Percentiles rank a stretch among this genome's conserved stretches.
Evolutionary conservation across 2,113 vertebrate species (phyloP).

Genomic region (Sminthopsis crassicaudata): DNA sequence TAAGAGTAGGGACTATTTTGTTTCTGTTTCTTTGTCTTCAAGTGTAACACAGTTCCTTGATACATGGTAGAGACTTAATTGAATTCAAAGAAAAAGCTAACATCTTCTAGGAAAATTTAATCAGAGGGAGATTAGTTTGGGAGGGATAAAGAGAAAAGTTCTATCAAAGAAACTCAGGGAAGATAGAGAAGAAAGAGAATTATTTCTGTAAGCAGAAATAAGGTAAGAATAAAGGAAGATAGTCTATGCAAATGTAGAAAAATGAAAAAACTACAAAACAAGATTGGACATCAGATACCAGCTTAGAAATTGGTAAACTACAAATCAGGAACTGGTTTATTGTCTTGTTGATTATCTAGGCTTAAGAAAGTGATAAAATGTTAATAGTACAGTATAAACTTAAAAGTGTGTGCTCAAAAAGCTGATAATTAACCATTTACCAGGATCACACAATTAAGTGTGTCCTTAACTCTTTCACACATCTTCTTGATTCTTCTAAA

Average conservation of each 20-base stretch:
- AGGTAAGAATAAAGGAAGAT: background rate
- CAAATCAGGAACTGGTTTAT: background rate
- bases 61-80: background rate
- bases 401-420: too few species aligned
- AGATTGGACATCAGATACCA: background rate
- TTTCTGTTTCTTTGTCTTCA: background rate
- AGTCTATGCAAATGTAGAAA: background rate
- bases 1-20: background rate
- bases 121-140: background rate
- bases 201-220: background rate
- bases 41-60: background rate
- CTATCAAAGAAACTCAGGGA: background rate
- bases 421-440: too few species aligned
- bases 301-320: background rate
- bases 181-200: background rate
- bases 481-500: too few species aligned
- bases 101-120: background rate
- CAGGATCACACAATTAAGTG: too few species aligned
- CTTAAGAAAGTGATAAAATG: too few species aligned
- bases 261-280: background rate
- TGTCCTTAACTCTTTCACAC: too few species aligned
- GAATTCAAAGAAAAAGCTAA: background rate
- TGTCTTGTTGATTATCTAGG: too few species aligned
- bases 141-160: background rate
- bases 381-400: too few species aligned